Conservation (phyloP, 2,888 invertebrate species). For the Quadroppia sp. region DNA sequence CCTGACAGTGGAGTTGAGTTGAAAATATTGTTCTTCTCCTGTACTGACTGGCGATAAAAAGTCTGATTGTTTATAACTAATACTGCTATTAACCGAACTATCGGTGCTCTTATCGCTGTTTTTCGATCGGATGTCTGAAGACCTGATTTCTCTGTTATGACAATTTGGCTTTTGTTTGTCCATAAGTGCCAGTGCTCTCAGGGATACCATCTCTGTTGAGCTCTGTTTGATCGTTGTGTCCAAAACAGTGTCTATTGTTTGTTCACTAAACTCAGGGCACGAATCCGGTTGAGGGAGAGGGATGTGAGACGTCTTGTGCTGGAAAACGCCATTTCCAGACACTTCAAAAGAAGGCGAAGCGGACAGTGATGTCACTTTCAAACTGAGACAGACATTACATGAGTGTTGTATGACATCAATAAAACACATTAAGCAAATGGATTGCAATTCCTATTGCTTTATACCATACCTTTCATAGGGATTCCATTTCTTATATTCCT, state of each 20-base stretch:
- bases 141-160: constrained; percentile 16
- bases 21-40: constrained; percentile 2
- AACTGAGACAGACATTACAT: neutral
- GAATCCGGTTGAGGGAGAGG: constrained; percentile 19
- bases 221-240: neutral
- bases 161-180: constrained; percentile 16
- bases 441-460: neutral
- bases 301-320: neutral
- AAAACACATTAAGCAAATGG: constrained; percentile 10
- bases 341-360: constrained; percentile 10
- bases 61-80: constrained; percentile 36
- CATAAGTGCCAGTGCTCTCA: constrained; percentile 21
- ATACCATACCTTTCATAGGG: constrained; percentile 3
- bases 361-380: constrained; percentile 29
- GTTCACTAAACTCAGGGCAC: constrained; percentile 22
- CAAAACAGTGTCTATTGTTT: neutral
- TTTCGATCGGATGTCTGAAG: neutral
- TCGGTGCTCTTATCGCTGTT: constrained; percentile 32
- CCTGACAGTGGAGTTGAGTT: neutral
- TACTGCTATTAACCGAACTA: constrained; percentile 22
- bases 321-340: neutral
- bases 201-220: constrained; percentile 16
- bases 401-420: too few relatives aligned
- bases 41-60: constrained; percentile 15
- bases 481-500: neutral